A percentile compares a stretch with the other conserved stretches of the same genome.
These are phyloP conservation scores for Nothobranchius kuhntae DNA, from an alignment of 2,113 vertebrate species.

Conservation along the genomic window DNA sequence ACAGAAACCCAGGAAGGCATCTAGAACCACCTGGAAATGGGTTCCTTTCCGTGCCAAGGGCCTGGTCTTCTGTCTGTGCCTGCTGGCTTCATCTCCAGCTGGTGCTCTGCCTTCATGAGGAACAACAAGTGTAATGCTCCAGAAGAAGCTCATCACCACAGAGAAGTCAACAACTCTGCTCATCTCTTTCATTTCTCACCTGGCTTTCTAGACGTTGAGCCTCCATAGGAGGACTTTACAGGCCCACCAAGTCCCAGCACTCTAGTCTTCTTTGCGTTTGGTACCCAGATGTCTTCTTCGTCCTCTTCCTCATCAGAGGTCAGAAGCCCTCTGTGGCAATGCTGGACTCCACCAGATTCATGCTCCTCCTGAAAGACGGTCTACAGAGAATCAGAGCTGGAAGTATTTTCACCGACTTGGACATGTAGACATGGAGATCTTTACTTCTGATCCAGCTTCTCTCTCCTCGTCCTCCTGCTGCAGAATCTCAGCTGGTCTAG, in stretches of 20 bases:
- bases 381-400: neutral
- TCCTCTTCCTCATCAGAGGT: slow-evolving; percentile 47
- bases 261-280: slow-evolving; percentile 38
- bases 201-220: slow-evolving; percentile 18
- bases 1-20: slow-evolving; percentile 56
- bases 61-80: neutral
- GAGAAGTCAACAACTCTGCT: neutral
- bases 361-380: slow-evolving; percentile 19
- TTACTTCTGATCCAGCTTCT: slow-evolving; percentile 31
- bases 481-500: slow-evolving; percentile 17
- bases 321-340: neutral
- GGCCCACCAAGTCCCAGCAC: neutral
- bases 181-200: slow-evolving; percentile 32
- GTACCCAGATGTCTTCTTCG: slow-evolving; percentile 44
- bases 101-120: slow-evolving; percentile 14
- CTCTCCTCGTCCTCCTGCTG: slow-evolving; percentile 2
- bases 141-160: too few species aligned
- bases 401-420: too few species aligned
- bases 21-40: slow-evolving; percentile 51
- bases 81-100: neutral
- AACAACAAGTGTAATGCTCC: neutral
- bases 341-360: neutral
- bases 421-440: too few species aligned
- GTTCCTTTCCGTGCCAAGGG: neutral
- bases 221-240: slow-evolving; percentile 28